Percentiles rank a stretch among this genome's conserved stretches.
Conservation (phyloP, 1,140 invertebrate genomes). For the Melanaphis sacchari region DNA sequence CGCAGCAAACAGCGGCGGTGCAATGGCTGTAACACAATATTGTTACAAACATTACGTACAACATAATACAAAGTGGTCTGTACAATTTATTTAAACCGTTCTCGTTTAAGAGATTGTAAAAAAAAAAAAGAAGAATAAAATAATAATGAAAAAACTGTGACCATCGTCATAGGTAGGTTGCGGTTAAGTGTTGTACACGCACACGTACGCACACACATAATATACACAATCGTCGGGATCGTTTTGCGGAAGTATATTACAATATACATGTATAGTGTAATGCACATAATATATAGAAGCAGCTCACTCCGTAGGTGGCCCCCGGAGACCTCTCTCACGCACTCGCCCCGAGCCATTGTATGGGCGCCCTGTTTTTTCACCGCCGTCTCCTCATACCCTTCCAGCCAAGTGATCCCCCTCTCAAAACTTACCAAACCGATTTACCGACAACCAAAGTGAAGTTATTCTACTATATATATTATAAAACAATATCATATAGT, state of each 20-base stretch:
- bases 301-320: conserved; percentile 37
- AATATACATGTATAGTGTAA: not conserved
- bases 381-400: not conserved
- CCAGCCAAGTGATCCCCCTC: no score
- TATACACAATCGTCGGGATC: not conserved
- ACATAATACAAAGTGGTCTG: not conserved
- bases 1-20: not conserved
- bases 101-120: not conserved
- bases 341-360: conserved; percentile 14
- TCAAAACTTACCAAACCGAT: not conserved
- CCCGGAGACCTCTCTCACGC: conserved; percentile 45
- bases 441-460: not conserved
- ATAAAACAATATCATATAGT: not conserved
- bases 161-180: not conserved
- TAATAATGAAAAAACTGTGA: not conserved
- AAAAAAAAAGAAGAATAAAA: not conserved
- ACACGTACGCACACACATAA: not conserved
- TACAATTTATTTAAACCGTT: not conserved
- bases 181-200: not conserved
- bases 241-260: conserved; percentile 24
- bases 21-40: not conserved
- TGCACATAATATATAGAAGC: not conserved
- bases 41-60: not conserved
- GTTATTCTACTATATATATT: not conserved
- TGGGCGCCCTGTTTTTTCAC: not conserved